phyloP scores from a whole-genome alignment of 2,113 vertebrate species.

The Forbesichthys papilliferus region DNA sequence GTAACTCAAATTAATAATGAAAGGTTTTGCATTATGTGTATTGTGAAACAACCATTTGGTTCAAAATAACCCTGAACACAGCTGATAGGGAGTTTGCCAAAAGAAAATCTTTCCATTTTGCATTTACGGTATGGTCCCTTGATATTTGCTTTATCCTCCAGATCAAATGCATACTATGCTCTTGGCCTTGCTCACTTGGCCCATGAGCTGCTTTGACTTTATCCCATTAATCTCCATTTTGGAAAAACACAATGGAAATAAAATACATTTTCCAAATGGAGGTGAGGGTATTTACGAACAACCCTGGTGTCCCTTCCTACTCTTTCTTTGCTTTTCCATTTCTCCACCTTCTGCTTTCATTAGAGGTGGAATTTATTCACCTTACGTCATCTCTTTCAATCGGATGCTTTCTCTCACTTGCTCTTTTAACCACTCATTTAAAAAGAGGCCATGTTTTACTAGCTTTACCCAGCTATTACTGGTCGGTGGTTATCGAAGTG shows the following conservation, averaged over 20 bases:
- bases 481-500: not conserved
- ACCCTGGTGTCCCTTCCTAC: not conserved
- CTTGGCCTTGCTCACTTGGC: not conserved
- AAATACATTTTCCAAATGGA: not conserved
- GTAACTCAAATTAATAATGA: conserved; percentile 4
- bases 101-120: conserved; percentile 14
- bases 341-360: conserved; percentile 11
- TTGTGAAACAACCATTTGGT: not conserved
- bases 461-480: conserved; percentile 2
- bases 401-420: not conserved
- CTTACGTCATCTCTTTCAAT: not conserved
- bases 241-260: not conserved
- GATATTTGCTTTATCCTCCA: conserved; percentile 1
- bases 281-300: not conserved
- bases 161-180: not conserved
- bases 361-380: not conserved
- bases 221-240: not conserved
- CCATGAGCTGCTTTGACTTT: conserved; percentile 5
- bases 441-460: not conserved
- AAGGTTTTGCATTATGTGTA: conserved; percentile 7
- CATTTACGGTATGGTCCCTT: conserved; percentile 2
- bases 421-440: conserved; percentile 4
- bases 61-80: conserved; percentile 1
- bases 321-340: not conserved
- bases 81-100: conserved; percentile 20